A percentile compares a stretch with the other conserved stretches of the same genome.
phyloP scores from a whole-genome alignment of 1,140 invertebrate genomes.

The Zaprionus vittiger region DNA sequence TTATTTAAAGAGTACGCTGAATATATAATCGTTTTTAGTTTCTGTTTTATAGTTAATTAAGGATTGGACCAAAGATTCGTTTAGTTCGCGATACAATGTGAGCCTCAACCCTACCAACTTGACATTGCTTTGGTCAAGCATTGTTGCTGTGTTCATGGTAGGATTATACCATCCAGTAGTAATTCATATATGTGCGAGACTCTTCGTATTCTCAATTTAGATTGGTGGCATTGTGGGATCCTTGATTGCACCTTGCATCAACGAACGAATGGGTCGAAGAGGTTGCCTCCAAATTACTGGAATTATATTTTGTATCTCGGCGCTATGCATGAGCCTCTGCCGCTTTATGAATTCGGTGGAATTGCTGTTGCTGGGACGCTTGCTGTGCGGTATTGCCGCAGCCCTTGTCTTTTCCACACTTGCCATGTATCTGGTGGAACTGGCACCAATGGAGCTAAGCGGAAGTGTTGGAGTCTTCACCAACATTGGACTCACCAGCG shows the following conservation, averaged over 20 bases:
- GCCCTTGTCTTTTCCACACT: conserved; percentile 91
- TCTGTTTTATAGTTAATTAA: conserved; percentile 87
- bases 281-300: conserved; percentile 33
- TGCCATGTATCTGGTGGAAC: conserved; percentile 93
- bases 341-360: conserved; percentile 87
- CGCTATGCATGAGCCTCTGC: conserved; percentile 86
- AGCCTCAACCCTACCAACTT: conserved; percentile 84
- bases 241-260: conserved; percentile 87
- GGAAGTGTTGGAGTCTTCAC: conserved; percentile 93
- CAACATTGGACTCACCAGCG: conserved; percentile 91
- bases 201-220: not conserved
- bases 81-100: conserved; percentile 86
- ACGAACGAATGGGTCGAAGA: conserved; percentile 88
- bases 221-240: conserved; percentile 91
- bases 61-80: conserved; percentile 88
- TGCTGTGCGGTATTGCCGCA: conserved; percentile 88
- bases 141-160: conserved; percentile 90
- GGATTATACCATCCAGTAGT: not conserved
- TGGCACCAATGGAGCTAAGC: conserved; percentile 90
- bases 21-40: too few relatives aligned
- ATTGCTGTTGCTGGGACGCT: conserved; percentile 88
- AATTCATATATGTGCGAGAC: not conserved
- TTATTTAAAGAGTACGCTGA: too few relatives aligned
- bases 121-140: conserved; percentile 89
- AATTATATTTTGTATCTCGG: conserved; percentile 61